Base-by-base conservation (phyloP, 2,888 invertebrate species). In the Acanthacorydalis orientalis region DNA sequence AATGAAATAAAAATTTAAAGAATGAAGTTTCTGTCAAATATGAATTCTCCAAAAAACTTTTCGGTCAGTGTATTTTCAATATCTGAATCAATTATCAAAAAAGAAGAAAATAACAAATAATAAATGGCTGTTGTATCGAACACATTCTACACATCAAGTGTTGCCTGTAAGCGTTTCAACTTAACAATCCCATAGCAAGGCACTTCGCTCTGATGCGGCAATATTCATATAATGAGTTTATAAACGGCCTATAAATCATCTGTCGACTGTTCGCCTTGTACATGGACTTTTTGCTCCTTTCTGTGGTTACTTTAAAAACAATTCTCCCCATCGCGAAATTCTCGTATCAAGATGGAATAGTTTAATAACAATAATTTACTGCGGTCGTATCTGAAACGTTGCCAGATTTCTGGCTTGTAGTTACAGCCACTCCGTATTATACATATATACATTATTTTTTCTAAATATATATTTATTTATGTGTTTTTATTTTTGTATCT, bases 161-260 rank as follows among this genome's bases (percentile, higher is more conserved):
- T 37, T 45, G 45, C 45, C 45, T 45, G 15, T 45, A 35, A 45
- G 45, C 45, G 45, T n/a, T 45, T 45, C 37, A 45, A 45, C 34
- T 35, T 35, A 23, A 45, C 33, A 45, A 34, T 16, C 16, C 37
- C 35, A 34, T n/a, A 35, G 37, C 45, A 37, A 43, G 35, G 16
- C 34, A 12, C 35, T 35, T 42, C 31, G 16, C 16, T 23, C 15
- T 45, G 37, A 23, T 35, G 45, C 45, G 45, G 45, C 45, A 45
- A 45, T 45, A 45, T 45, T 43, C 48, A 51, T 49, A 65, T 67
- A 67, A 68, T 67, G 67, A 66, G 65, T 66, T 67, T 67, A 68
- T 68, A 68, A 68, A 66, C 62, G 66, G 62, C 57, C 61, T 61
- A 67, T 67, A 67, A 67, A 68, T 68, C 68, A 65, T 64, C 15